phyloP scores from a whole-genome alignment of 2,113 vertebrate genomes.

The human (Homo sapiens) region DNA sequence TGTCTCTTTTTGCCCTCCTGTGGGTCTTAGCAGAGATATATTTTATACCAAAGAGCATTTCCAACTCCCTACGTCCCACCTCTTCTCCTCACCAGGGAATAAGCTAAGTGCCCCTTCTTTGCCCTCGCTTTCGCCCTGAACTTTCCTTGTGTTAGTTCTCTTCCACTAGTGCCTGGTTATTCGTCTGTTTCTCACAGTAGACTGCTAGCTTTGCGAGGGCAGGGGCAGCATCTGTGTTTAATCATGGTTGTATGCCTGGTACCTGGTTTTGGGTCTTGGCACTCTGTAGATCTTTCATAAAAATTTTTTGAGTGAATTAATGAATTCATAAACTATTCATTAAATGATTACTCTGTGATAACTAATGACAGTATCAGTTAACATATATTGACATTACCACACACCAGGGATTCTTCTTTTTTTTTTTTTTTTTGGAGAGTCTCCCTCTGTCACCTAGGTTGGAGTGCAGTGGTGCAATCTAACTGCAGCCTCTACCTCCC shows the following conservation, averaged over 20 bases:
- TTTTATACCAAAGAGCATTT: not conserved
- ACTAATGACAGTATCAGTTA: no score
- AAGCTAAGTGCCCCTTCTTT: no score
- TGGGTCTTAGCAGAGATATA: not conserved
- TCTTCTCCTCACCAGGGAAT: no score
- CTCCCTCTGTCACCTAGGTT: no score
- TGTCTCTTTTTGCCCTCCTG: not conserved
- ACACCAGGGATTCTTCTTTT: no score
- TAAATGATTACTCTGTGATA: not conserved
- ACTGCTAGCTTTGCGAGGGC: not conserved
- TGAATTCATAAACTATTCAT: not conserved
- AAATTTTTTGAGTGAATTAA: not conserved
- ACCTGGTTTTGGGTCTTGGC: not conserved
- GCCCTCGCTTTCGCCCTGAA: no score
- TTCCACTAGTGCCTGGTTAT: not conserved
- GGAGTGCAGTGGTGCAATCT: no score
- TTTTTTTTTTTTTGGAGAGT: no score
- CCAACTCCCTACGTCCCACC: not conserved
- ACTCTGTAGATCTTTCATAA: not conserved
- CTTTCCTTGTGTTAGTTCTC: not conserved
- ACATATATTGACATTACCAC: not conserved
- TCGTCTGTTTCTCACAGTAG: not conserved
- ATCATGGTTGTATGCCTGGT: not conserved
- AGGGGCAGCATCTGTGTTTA: not conserved
- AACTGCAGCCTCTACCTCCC: no score